phyloP scores from a whole-genome alignment of 2,113 vertebrate species.

The Amphilophus citrinellus region DNA sequence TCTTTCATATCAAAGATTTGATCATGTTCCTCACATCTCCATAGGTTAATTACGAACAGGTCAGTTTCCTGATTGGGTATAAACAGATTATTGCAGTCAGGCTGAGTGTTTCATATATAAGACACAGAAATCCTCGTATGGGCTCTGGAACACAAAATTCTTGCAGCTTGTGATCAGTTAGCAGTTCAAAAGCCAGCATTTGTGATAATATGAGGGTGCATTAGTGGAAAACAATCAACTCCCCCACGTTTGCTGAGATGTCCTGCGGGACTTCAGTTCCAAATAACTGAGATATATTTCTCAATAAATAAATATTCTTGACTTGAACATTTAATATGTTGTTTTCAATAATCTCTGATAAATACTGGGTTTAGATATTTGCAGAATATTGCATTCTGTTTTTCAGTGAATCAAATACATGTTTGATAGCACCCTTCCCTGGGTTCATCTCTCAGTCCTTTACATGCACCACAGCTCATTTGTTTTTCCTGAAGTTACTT shows the following conservation, averaged over 20 bases:
- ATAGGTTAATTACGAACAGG: too few species aligned
- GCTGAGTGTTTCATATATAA: neutral
- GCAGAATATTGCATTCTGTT: neutral
- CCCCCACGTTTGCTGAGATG: neutral
- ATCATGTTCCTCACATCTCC: neutral
- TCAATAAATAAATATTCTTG: neutral
- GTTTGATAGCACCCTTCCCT: neutral
- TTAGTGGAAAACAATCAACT: neutral
- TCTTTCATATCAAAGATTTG: neutral
- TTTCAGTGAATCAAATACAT: too few species aligned
- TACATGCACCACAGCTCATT: neutral
- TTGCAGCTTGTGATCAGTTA: neutral
- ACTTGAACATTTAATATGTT: neutral
- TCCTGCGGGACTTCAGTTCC: neutral
- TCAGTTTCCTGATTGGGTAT: too few species aligned
- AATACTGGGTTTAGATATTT: too few species aligned
- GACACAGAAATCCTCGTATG: neutral
- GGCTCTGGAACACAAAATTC: neutral
- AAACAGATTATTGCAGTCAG: too few species aligned
- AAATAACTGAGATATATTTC: neutral
- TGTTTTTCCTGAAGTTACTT: neutral
- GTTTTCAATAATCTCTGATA: neutral
- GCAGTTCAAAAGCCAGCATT: neutral
- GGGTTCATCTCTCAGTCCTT: neutral
- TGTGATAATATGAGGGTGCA: too few species aligned